Conservation (phyloP, 2,888 invertebrate species). For the Aporophyla nigra region DNA sequence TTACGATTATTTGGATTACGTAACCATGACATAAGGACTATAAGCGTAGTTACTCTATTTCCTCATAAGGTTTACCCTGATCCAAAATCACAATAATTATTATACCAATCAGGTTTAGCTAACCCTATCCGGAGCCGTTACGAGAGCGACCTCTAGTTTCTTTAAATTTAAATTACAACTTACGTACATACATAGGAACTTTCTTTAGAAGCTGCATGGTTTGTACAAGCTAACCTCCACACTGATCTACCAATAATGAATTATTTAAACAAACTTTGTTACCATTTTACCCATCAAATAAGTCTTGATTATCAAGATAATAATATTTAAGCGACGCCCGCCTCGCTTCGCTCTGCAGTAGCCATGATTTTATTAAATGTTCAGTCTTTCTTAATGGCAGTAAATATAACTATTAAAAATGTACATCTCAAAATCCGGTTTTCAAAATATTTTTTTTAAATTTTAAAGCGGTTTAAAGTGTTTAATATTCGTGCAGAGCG, state of each 20-base stretch:
- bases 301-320: constrained; percentile 84
- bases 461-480: constrained; percentile 61
- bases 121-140: constrained; percentile 76
- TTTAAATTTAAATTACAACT: constrained; percentile 89
- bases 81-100: constrained; percentile 82
- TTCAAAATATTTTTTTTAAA: constrained; percentile 58
- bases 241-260: constrained; percentile 89
- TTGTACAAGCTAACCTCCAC: constrained; percentile 91
- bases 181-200: constrained; percentile 91
- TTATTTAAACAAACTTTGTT: constrained; percentile 85
- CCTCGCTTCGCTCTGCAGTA: constrained; percentile 70
- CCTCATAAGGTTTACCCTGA: constrained; percentile 85
- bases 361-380: constrained; percentile 50
- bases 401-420: constrained; percentile 67
- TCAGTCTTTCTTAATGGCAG: constrained; percentile 66
- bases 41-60: constrained; percentile 64
- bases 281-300: constrained; percentile 82
- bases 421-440: constrained; percentile 61
- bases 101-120: constrained; percentile 78
- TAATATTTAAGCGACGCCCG: constrained; percentile 72
- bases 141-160: constrained; percentile 85
- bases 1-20: constrained; percentile 33
- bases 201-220: constrained; percentile 91
- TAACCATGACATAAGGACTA: constrained; percentile 48
- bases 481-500: constrained; percentile 68